A percentile compares a stretch with the other conserved stretches of the same genome.
These are phyloP conservation scores for Petrolisthes cinctipes DNA, from an alignment of 2,888 invertebrate genomes.

Conservation along the genomic window DNA sequence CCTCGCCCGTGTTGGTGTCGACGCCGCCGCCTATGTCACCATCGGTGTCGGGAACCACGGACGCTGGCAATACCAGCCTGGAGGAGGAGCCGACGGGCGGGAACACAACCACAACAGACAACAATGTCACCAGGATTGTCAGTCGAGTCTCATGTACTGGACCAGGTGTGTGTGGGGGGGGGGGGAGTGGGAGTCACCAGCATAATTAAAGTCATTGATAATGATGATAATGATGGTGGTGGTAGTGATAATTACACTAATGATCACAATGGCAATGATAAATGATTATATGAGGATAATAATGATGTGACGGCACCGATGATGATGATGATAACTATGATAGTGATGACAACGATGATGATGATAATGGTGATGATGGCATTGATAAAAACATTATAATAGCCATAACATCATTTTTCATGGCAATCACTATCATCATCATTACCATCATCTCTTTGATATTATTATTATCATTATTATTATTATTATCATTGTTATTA, in stretches of 20 bases:
- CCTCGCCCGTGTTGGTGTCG: neutral
- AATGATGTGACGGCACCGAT: neutral
- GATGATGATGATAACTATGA: neutral
- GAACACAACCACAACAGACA: neutral
- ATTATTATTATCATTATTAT: too few species aligned
- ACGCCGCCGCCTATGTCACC: neutral
- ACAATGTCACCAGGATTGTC: neutral
- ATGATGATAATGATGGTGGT: neutral
- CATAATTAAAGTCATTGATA: neutral
- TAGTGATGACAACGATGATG: neutral
- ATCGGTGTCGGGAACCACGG: neutral
- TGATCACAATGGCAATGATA: too few species aligned
- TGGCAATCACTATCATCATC: too few species aligned
- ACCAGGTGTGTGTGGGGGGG: neutral
- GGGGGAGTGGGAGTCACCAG: neutral
- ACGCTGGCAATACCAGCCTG: neutral
- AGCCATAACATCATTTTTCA: too few species aligned
- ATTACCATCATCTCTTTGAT: too few species aligned
- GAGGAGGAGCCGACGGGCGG: neutral
- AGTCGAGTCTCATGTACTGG: constrained; percentile 24
- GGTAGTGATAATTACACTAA: neutral
- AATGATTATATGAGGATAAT: neutral
- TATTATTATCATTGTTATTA: too few species aligned
- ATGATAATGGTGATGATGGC: neutral
- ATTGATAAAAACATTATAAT: too few species aligned